Percentiles rank a stretch among this genome's conserved stretches.
phyloP scores from a whole-genome alignment of 2,113 vertebrate genomes.

The Plotosus lineatus region DNA sequence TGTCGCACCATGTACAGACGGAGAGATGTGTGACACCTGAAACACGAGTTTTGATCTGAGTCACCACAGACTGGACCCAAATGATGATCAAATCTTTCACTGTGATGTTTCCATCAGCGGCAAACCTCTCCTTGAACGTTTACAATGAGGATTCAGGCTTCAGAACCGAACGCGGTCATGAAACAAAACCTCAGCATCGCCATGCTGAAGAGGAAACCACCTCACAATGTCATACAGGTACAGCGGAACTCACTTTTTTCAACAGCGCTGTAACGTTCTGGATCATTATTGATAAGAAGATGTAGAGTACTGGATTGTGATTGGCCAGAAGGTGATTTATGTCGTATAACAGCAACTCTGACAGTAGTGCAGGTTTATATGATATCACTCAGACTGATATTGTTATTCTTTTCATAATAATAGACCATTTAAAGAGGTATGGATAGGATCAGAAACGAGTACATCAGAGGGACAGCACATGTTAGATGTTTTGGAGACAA shows the following conservation, averaged over 20 bases:
- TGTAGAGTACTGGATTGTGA: background rate
- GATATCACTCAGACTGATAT: background rate
- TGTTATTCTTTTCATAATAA: background rate
- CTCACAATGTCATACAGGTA: background rate
- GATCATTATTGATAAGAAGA: background rate
- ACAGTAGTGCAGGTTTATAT: background rate
- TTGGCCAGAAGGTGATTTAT: background rate
- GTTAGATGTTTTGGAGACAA: too few species aligned
- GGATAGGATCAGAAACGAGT: too few species aligned
- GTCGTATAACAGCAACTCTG: background rate
- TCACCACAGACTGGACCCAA: slow-evolving; percentile 72
- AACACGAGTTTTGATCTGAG: slow-evolving; percentile 76
- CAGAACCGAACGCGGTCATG: slow-evolving; percentile 25
- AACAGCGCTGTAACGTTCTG: background rate
- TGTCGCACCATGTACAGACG: slow-evolving; percentile 63
- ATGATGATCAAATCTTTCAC: slow-evolving; percentile 65
- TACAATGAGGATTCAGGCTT: background rate
- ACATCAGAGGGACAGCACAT: too few species aligned
- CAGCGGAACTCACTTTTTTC: background rate
- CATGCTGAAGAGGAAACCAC: background rate
- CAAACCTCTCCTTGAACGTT: slow-evolving; percentile 64
- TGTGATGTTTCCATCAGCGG: slow-evolving; percentile 77
- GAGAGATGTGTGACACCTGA: slow-evolving; percentile 82
- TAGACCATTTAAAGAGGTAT: background rate
- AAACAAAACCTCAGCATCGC: background rate